Evolutionary conservation across 2,888 invertebrate genomes (phyloP), one percentile per base, ranked within the genome.

Genomic region (Buathra laborator): DNA sequence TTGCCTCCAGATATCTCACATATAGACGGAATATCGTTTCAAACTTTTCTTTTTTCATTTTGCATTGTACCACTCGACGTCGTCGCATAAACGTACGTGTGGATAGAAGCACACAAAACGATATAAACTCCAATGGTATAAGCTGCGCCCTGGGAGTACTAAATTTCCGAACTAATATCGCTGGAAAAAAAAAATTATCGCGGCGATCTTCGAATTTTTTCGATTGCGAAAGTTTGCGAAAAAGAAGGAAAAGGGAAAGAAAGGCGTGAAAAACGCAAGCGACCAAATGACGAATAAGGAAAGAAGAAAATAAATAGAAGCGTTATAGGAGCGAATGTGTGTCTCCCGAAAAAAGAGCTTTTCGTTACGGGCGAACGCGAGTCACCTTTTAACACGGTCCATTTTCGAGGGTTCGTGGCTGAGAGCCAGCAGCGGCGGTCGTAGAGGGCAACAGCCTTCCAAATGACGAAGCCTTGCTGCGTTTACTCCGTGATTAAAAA

Each of bases 401-500:
- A 83, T 83, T 87, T 86, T 83, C 74, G 85, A 79, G 81, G 86
- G 79, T 84, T 85, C 78, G 75, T 79, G 76, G 81, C 81, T 77
- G 51, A 67, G 76, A 75, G 64, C 80, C 86, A 82, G 78, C 71
- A 72, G 46, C 56, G 64, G 77, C 86, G 77, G 78, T 67, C 67
- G 53, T 48, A 64, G 64, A 9, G 2, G 37, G n/a, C 19, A 74
- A 19, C 64, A 78, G 14, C 76, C 66, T 44, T 66, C 37, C 67
- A 37, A 32, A 14, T 51, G 68, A 59, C 51, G n/a, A 53, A 76
- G 70, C 64, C 76, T 56, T 44, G 59, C 59, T 76, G 86, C 87
- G 87, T 90, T 90, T 88, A 88, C 90, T 89, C 87, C 87, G 90
- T 90, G 90, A 90, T 90, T 90, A 90, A 90, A 90, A 90, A 88